Evolutionary conservation across 2,797 vertebrate genomes (phyloP).

Genomic region (Takifugu rubripes): DNA sequence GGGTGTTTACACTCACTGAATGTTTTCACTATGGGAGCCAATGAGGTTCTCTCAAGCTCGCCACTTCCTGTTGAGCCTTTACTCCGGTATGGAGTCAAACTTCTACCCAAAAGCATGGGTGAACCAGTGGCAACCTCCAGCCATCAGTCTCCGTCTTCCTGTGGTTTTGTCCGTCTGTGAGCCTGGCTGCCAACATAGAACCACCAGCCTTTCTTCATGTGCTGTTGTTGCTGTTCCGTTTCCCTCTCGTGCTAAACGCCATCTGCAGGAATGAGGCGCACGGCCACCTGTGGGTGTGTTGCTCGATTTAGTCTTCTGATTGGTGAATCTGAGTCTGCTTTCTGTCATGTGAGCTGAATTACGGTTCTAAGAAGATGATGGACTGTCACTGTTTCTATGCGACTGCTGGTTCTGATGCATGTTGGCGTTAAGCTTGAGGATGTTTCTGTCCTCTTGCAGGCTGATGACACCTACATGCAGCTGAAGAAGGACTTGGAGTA

Average conservation of each 20-base stretch:
- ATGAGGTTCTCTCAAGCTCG: no score
- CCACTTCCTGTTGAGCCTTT: no score
- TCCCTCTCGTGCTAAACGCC: no score
- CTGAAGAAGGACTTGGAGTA: conserved; percentile 96
- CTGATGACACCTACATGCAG: conserved; percentile 91
- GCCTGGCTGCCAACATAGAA: no score
- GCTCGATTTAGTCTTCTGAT: conserved; percentile 13
- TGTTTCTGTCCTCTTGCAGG: conserved; percentile 64
- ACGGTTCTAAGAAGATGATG: not conserved
- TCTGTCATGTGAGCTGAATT: conserved; percentile 26
- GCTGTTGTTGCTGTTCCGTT: no score
- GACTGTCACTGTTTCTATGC: not conserved
- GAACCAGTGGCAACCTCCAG: conserved; percentile 48
- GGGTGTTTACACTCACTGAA: no score
- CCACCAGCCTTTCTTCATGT: no score
- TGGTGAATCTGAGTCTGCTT: not conserved
- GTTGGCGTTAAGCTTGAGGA: not conserved
- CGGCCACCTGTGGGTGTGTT: conserved; percentile 2
- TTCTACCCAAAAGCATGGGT: not conserved
- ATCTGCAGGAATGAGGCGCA: no score
- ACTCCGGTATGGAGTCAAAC: not conserved
- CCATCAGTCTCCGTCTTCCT: conserved; percentile 10
- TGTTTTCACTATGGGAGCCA: no score
- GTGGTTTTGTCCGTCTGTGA: conserved; percentile 6
- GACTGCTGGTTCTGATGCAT: not conserved